Percentiles rank a stretch among this genome's conserved stretches.
Conservation (phyloP, 1,140 invertebrate genomes). For the Brachionus rubens region DNA sequence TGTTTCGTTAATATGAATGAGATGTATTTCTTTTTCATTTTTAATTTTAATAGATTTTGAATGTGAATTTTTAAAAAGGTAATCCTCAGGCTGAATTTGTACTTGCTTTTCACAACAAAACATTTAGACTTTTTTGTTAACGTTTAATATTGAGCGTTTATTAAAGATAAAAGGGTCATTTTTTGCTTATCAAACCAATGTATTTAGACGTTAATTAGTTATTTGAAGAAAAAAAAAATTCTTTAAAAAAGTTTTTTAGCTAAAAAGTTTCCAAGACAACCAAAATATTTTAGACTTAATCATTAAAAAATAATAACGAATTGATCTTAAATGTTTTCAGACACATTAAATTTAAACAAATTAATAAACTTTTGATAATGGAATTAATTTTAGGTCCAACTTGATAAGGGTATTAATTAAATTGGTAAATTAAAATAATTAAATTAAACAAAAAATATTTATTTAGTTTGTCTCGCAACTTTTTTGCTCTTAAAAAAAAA, state of each 20-base stretch:
- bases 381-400: too few relatives aligned
- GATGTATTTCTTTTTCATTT: neutral
- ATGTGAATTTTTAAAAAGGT: neutral
- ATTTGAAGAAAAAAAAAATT: neutral
- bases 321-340: neutral
- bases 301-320: neutral
- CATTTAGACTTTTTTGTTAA: too few relatives aligned
- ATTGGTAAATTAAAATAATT: too few relatives aligned
- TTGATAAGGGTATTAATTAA: too few relatives aligned
- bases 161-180: too few relatives aligned
- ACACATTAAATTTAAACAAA: neutral
- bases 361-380: too few relatives aligned
- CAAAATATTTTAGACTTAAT: neutral
- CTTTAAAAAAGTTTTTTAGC: neutral
- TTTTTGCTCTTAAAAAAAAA: too few relatives aligned
- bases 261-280: conserved; percentile 22
- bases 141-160: too few relatives aligned
- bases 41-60: conserved; percentile 4
- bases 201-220: too few relatives aligned
- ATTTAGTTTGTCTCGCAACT: too few relatives aligned
- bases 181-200: too few relatives aligned
- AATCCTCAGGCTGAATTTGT: neutral
- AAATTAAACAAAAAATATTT: too few relatives aligned
- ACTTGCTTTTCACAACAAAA: neutral
- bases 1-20: conserved; percentile 7